These are phyloP conservation scores for Astropecten irregularis DNA, from an alignment of 53 echinoderm and acorn worm genomes.

Conservation along the genomic window DNA sequence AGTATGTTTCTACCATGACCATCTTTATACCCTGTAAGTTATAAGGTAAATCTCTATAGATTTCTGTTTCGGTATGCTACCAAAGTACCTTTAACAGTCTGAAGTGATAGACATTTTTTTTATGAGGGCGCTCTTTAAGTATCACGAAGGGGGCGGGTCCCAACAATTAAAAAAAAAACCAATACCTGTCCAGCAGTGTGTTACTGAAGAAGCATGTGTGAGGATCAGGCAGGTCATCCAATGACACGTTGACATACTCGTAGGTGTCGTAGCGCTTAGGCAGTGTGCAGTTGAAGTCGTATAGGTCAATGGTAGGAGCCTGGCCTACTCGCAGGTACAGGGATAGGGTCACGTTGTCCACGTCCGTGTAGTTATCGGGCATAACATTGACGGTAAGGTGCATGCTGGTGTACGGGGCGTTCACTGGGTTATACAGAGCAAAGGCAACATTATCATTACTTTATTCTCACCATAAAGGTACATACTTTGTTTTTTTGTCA, in stretches of 20 bases:
- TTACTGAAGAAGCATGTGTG: slow-evolving; percentile 83
- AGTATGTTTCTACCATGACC: no score
- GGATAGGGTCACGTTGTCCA: slow-evolving; percentile 76
- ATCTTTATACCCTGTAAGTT: no score
- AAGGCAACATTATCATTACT: no score
- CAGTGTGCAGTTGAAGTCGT: slow-evolving; percentile 87
- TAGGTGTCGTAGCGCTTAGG: slow-evolving; percentile 61
- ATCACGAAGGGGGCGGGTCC: no score
- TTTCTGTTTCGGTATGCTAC: no score
- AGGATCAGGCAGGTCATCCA: slow-evolving; percentile 72
- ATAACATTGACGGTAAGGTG: slow-evolving; percentile 74
- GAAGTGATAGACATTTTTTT: no score
- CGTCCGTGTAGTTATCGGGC: slow-evolving; percentile 57
- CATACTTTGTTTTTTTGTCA: no score
- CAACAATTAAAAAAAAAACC: no score
- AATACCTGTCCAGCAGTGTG: slow-evolving; percentile 80
- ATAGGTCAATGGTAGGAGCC: slow-evolving; percentile 78
- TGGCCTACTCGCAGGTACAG: slow-evolving; percentile 76
- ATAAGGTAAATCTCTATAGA: no score
- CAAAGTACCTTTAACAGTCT: no score
- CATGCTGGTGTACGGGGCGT: slow-evolving; percentile 58
- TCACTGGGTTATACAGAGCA: slow-evolving; percentile 39
- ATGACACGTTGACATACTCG: slow-evolving; percentile 58
- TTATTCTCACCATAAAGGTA: no score
- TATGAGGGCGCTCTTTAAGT: no score